A percentile compares a stretch with the other conserved stretches of the same genome.
Evolutionary conservation across 1,140 invertebrate species (phyloP).

Genomic region (Drosophila malerkotliana): DNA sequence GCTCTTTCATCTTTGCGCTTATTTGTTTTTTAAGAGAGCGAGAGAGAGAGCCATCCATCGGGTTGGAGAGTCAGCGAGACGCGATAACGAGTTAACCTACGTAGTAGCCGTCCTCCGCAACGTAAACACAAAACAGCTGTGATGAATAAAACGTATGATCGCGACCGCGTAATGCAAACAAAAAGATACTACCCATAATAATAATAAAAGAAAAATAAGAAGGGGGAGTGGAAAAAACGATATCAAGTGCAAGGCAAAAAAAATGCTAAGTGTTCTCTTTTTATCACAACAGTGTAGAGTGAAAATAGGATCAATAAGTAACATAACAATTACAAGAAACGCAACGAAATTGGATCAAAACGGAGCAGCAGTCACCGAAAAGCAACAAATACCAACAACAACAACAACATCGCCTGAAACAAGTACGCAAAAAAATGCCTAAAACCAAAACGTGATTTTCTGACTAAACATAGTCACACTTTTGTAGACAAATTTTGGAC

Average conservation of each 20-base stretch:
- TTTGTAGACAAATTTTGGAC: constrained; percentile 53
- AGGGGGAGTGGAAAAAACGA: constrained; percentile 39
- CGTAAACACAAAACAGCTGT: constrained; percentile 78
- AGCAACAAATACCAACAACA: constrained; percentile 50
- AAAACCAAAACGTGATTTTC: constrained; percentile 41
- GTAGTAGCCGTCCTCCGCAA: constrained; percentile 39
- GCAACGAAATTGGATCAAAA: constrained; percentile 32
- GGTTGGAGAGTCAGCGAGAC: constrained; percentile 21
- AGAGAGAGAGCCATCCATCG: too few species aligned
- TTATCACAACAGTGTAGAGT: constrained; percentile 49
- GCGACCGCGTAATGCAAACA: constrained; percentile 58
- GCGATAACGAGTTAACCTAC: constrained; percentile 37
- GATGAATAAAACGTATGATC: constrained; percentile 65
- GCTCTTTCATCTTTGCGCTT: constrained; percentile 9
- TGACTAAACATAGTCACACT: constrained; percentile 53
- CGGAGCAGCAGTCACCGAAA: constrained; percentile 44
- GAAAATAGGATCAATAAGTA: constrained; percentile 42
- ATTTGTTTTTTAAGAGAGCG: constrained; percentile 20
- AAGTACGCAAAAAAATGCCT: constrained; percentile 54
- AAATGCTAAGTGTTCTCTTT: constrained; percentile 23
- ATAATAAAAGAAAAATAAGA: neutral
- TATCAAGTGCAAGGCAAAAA: constrained; percentile 36
- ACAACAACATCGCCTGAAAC: constrained; percentile 24
- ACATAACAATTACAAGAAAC: constrained; percentile 1
- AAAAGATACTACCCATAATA: constrained; percentile 15